Conservation (phyloP, 2,888 invertebrate species). For the Dryococelus australis region DNA sequence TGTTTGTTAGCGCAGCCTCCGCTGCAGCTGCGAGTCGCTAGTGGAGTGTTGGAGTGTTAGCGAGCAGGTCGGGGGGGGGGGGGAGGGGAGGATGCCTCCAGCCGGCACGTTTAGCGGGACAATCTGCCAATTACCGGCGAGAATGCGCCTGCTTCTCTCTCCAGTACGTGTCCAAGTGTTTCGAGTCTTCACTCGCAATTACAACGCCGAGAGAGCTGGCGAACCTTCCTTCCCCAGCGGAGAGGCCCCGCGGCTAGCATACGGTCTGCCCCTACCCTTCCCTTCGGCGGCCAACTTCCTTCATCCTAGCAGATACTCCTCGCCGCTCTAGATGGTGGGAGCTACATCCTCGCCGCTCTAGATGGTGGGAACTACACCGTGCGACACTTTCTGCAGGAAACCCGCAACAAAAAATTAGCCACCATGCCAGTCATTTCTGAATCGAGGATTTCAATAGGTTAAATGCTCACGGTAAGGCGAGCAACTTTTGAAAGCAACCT, state of each 20-base stretch:
- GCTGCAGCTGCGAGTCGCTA: neutral
- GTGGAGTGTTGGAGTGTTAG: neutral
- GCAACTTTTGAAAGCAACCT: no score
- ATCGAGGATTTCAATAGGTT: no score
- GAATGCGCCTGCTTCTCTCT: constrained; percentile 4
- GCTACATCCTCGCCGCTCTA: no score
- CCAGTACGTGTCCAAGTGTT: constrained; percentile 16
- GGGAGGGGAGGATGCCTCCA: neutral
- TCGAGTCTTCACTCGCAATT: neutral
- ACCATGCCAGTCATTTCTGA: no score
- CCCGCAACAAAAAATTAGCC: no score
- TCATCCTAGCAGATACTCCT: neutral
- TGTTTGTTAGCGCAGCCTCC: no score
- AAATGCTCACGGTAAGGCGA: no score
- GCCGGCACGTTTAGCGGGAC: constrained; percentile 17
- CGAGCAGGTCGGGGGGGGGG: neutral
- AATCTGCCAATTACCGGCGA: constrained; percentile 18
- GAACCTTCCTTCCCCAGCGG: neutral
- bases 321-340: no score
- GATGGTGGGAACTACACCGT: no score
- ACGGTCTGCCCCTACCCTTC: neutral
- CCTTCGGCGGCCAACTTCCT: no score
- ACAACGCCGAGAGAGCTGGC: neutral
- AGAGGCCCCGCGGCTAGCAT: neutral
- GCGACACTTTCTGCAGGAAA: no score